Base-by-base conservation (phyloP, 2,888 invertebrate genomes). In the Hypomecis atomaria region DNA sequence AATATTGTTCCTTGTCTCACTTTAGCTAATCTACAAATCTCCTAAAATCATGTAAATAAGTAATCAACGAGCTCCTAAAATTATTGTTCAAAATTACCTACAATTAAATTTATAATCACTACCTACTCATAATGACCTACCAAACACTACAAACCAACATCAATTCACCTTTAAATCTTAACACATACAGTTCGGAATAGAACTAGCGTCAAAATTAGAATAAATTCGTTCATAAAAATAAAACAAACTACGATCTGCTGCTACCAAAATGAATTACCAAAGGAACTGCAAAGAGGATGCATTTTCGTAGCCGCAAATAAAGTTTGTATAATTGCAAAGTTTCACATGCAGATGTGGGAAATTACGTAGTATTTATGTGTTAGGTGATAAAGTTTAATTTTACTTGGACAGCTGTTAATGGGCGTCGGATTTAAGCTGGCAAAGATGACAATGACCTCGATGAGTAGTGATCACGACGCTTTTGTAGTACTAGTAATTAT, bases 381-480 rank as follows among this genome's bases (percentile, higher is more conserved):
- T 43, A 13, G 1, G 34, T 6, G 6, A n/a, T 48, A 53, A 38
- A 45, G 53, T 55, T 36, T 13, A 42, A 23, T 38, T 55, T 64
- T 45, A 45, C 8, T 50, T 59, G 47, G 57, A 47, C 0, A 10
- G 11, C 13, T 42, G 40, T 40, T 52, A 4, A 33, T 40, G 13
- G 23, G 33, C 11, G 6, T 8, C 37, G 44, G 43, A 55, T 43
- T 56, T 57, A 48, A 4, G 47, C 56, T 34, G 49, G 49, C 13
- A n/a, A 1, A 33, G 42, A 62, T 74, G 75, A 65, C 76, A 75
- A 66, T 77, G 78, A 77, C 78, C 78, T 69, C 74, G 65, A 70
- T 79, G 73, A 59, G 58, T 71, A 73, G 37, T 66, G 72, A 71
- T 74, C 71, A 69, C 66, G 56, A 60, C 62, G 50, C 43, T 52